phyloP scores from a whole-genome alignment of 1,140 invertebrate species.

The Trichogramma pretiosum region DNA sequence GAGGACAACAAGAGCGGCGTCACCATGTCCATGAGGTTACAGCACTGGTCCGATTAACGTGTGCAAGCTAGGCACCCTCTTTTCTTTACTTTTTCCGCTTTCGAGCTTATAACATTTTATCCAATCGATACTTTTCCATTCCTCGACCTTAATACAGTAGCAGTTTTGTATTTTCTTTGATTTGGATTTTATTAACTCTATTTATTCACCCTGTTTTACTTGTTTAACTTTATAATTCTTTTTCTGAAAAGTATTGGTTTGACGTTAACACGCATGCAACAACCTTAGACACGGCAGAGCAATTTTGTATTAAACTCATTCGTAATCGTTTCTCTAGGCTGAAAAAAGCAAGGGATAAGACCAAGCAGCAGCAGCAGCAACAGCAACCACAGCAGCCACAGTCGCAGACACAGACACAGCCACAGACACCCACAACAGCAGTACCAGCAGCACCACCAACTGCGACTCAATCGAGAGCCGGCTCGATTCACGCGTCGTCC shows the following conservation, averaged over 20 bases:
- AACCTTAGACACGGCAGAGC: too few species aligned
- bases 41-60: constrained; percentile 24
- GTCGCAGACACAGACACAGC: not conserved
- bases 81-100: constrained; percentile 9
- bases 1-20: constrained; percentile 44
- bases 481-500: constrained; percentile 20
- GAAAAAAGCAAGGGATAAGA: constrained; percentile 32
- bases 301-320: too few species aligned
- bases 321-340: too few species aligned
- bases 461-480: constrained; percentile 8
- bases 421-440: constrained; percentile 5
- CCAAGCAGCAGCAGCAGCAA: constrained; percentile 13
- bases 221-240: too few species aligned
- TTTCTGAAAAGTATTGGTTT: too few species aligned
- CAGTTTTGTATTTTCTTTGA: too few species aligned
- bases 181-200: too few species aligned
- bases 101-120: not conserved
- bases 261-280: too few species aligned
- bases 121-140: not conserved
- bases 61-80: constrained; percentile 24
- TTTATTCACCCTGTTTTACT: too few species aligned
- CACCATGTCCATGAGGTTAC: constrained; percentile 52
- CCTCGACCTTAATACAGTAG: too few species aligned
- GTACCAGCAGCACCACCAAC: constrained; percentile 8
- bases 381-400: constrained; percentile 7